phyloP scores from a whole-genome alignment of 2,797 vertebrate species.

The Neomorphus geoffroyi region DNA sequence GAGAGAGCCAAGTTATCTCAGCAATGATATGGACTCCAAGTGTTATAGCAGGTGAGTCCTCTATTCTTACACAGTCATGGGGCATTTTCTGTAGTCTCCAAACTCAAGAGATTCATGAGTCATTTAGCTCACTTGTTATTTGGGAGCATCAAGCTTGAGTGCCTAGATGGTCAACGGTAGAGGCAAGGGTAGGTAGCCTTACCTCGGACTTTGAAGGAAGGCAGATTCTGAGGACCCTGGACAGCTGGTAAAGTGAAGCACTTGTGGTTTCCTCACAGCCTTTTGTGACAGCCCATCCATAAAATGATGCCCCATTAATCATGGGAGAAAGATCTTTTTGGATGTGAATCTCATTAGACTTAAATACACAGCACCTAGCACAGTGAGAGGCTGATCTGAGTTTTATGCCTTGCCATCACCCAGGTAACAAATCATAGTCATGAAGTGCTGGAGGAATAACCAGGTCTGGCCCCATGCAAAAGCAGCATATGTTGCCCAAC shows the following conservation, averaged over 20 bases:
- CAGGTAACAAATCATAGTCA: background rate
- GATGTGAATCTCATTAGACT: background rate
- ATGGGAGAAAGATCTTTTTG: background rate
- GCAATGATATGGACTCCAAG: background rate
- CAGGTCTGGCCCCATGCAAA: background rate
- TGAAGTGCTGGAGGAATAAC: background rate
- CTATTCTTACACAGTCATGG: background rate
- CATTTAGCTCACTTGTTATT: background rate
- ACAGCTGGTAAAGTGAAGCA: background rate
- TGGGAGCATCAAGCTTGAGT: background rate
- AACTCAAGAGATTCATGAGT: background rate
- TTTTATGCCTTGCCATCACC: background rate
- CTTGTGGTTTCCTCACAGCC: background rate
- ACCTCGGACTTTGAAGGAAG: background rate
- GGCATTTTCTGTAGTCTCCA: background rate
- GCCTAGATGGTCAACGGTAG: background rate
- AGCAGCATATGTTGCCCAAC: constrained; percentile 5
- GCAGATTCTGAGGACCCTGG: background rate
- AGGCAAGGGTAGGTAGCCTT: background rate
- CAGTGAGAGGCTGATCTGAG: background rate
- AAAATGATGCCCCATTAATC: background rate
- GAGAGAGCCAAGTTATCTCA: background rate
- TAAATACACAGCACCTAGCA: background rate
- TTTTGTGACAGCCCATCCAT: background rate
- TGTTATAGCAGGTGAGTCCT: background rate